phyloP scores from a whole-genome alignment of 2,113 vertebrate genomes.

The Reinhardtius hippoglossoides region DNA sequence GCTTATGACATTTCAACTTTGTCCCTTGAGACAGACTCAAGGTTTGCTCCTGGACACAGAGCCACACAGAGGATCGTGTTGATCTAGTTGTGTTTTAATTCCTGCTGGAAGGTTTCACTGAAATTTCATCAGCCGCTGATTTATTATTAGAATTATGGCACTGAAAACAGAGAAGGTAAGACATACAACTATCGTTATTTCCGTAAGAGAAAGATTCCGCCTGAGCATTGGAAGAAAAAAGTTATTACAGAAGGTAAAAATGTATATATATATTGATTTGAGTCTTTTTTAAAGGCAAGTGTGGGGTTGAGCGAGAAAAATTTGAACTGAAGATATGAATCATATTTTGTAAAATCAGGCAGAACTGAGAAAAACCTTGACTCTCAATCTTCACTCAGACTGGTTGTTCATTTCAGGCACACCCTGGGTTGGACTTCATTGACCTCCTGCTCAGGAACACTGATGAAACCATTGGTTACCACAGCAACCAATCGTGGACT shows the following conservation, averaged over 20 bases:
- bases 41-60: slow-evolving; percentile 4
- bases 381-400: slow-evolving; percentile 8
- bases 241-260: not conserved
- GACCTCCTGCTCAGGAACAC: slow-evolving; percentile 87
- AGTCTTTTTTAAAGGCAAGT: not conserved
- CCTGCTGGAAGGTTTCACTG: slow-evolving; percentile 28
- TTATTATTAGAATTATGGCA: slow-evolving; percentile 60
- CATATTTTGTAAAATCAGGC: not conserved
- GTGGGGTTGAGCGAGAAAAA: not conserved
- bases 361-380: not conserved
- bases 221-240: not conserved
- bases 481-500: slow-evolving; percentile 71
- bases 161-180: slow-evolving; percentile 65
- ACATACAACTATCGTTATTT: not conserved
- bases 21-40: slow-evolving; percentile 54
- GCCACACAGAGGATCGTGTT: slow-evolving; percentile 1
- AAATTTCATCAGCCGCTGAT: slow-evolving; percentile 42
- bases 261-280: not conserved
- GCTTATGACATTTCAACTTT: slow-evolving; percentile 76
- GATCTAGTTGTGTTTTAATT: slow-evolving; percentile 17
- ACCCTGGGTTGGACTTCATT: slow-evolving; percentile 83
- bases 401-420: slow-evolving; percentile 28
- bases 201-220: not conserved
- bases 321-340: not conserved
- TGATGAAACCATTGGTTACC: slow-evolving; percentile 78